Base-by-base conservation (phyloP, 2,888 invertebrate genomes). In the Leptura quadrifasciata region DNA sequence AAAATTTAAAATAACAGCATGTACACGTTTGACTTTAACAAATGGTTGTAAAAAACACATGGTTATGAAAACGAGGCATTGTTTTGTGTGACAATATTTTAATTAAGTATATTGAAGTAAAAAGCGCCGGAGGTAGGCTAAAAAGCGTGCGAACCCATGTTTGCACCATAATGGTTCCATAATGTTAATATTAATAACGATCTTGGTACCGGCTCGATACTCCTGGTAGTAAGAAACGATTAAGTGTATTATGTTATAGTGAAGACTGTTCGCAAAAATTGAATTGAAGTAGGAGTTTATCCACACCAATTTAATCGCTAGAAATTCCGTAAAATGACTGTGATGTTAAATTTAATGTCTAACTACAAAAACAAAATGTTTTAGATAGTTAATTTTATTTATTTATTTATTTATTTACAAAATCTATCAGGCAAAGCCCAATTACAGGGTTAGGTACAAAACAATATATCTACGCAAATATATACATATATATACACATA, bases 181-280 rank as follows among this genome's bases (percentile, higher is more conserved):
- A 83, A 83, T 82, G 83, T 80, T 78, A 81, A 82, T n/a, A 83
- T 83, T 83, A 83, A 83, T 83, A 82, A 80, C 80, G 80, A 79
- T 78, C 27, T 52, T 18, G 52, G 47, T 65, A 39, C 65, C 52
- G 0, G 24, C 47, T 55, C 68, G 68, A 55, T 72, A 75, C 57
- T 72, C 57, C 68, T 75, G 75, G 75, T 67, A 72, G 72, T 75
- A 20, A 27, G 54, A 67, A 64, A 47, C 58, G 69, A 75, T 75
- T 75, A 75, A 71, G 54, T 57, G 57, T 60, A 65, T 67, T 35
- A 63, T 65, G 52, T 55, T 75, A 60, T 68, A 63, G 75, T 31
- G 78, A 76, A 74, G 76, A 18, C 68, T 55, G 10, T 20, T 68
- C 24, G n/a, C 8, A 21, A 57, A 57, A 68, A 35, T 68, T 68